phyloP scores from a whole-genome alignment of 2,888 invertebrate species.

The Allolobophora icterica region DNA sequence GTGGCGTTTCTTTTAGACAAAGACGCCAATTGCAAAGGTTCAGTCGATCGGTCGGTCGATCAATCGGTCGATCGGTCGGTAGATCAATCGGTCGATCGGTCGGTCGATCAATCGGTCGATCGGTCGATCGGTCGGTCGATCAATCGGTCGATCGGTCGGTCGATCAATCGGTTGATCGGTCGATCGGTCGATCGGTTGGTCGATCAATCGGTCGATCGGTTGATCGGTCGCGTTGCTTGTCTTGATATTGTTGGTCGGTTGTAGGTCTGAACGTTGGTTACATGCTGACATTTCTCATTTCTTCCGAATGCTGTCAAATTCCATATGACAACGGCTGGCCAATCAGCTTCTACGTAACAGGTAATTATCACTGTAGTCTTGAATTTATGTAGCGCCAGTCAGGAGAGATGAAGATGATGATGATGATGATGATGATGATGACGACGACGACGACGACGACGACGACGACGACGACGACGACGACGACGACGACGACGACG shows the following conservation, averaged over 20 bases:
- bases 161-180: no score
- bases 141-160: neutral
- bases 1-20: neutral
- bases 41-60: neutral
- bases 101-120: no score
- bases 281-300: constrained; percentile 20
- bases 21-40: neutral
- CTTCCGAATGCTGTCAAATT: constrained; percentile 15
- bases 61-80: neutral
- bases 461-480: no score
- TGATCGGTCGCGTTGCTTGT: neutral
- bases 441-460: no score
- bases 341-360: constrained; percentile 27
- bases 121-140: neutral
- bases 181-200: neutral
- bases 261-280: constrained; percentile 9
- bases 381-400: neutral
- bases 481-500: no score
- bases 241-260: neutral
- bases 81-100: no score
- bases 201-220: no score
- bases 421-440: no score
- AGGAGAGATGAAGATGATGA: no score
- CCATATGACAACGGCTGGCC: constrained; percentile 34
- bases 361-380: neutral